Conservation (phyloP, 2,113 vertebrate species). For the Galeopterus variegatus region DNA sequence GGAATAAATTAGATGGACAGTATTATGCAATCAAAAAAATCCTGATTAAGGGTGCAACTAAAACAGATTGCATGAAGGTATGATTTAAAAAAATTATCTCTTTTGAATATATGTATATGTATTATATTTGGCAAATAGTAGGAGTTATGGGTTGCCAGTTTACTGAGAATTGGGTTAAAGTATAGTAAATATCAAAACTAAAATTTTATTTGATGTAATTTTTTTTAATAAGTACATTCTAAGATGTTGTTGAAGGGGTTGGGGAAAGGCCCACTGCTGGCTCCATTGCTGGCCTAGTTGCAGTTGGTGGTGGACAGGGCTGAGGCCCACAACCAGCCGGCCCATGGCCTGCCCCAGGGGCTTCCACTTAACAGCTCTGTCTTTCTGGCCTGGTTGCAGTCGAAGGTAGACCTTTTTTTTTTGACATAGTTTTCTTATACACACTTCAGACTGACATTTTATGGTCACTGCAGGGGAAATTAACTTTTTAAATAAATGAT, state of each 20-base stretch:
- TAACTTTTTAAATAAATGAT: constrained; percentile 26
- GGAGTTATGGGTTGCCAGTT: not conserved
- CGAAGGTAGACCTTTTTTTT: too few relatives aligned
- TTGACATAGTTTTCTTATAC: too few relatives aligned
- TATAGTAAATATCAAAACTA: not conserved
- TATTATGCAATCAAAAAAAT: constrained; percentile 98
- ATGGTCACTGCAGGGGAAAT: not conserved
- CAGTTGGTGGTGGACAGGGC: too few relatives aligned
- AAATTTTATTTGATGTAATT: constrained; percentile 44
- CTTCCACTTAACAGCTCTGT: too few relatives aligned
- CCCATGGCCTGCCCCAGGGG: too few relatives aligned
- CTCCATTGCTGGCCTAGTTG: too few relatives aligned
- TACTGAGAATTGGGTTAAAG: constrained; percentile 37
- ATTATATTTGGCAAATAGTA: constrained; percentile 40
- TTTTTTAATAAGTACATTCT: not conserved
- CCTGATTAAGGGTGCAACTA: constrained; percentile 95
- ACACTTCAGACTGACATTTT: not conserved
- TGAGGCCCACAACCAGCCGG: too few relatives aligned
- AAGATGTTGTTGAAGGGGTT: too few relatives aligned
- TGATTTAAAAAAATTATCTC: constrained; percentile 40
- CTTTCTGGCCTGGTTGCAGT: too few relatives aligned
- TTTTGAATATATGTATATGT: constrained; percentile 12
- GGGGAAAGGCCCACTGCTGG: too few relatives aligned
- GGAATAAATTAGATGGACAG: constrained; percentile 98
- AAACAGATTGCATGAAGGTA: constrained; percentile 97